phyloP scores from a whole-genome alignment of 2,113 vertebrate genomes.

The Lepus timidus region DNA sequence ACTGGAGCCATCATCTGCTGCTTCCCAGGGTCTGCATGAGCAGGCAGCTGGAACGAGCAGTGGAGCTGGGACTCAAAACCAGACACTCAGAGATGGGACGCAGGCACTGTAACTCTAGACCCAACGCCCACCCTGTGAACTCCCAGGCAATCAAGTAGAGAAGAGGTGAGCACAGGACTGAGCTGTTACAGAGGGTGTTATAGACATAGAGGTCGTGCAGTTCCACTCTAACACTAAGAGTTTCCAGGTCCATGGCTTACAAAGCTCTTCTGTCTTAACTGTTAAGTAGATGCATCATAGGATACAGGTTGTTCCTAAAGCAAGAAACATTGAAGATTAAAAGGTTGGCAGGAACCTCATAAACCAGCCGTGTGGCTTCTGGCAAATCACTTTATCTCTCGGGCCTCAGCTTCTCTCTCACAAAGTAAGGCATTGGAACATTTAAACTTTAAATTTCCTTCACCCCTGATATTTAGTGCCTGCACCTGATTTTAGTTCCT shows the following conservation, averaged over 20 bases:
- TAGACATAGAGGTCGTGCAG: neutral
- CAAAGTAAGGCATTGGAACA: neutral
- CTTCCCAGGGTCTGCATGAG: no score
- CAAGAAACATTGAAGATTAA: neutral
- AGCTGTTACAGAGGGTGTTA: neutral
- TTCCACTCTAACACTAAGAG: neutral
- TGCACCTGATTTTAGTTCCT: neutral
- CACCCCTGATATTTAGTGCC: neutral
- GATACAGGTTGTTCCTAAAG: neutral
- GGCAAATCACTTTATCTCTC: neutral
- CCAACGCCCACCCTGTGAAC: no score
- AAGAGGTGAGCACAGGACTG: neutral
- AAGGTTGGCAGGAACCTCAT: neutral
- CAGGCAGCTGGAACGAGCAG: no score
- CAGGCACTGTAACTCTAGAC: no score
- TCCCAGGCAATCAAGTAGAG: neutral
- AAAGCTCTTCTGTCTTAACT: neutral
- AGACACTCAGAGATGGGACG: no score
- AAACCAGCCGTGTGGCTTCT: neutral
- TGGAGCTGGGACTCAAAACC: no score
- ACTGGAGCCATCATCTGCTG: no score
- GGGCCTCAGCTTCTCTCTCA: neutral
- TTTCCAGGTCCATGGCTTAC: neutral
- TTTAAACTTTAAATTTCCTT: conserved; percentile 13
- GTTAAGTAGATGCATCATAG: neutral